Percentiles rank a stretch among this genome's conserved stretches.
Evolutionary conservation across 2,113 vertebrate genomes (phyloP).

Genomic region (Sprattus sprattus): DNA sequence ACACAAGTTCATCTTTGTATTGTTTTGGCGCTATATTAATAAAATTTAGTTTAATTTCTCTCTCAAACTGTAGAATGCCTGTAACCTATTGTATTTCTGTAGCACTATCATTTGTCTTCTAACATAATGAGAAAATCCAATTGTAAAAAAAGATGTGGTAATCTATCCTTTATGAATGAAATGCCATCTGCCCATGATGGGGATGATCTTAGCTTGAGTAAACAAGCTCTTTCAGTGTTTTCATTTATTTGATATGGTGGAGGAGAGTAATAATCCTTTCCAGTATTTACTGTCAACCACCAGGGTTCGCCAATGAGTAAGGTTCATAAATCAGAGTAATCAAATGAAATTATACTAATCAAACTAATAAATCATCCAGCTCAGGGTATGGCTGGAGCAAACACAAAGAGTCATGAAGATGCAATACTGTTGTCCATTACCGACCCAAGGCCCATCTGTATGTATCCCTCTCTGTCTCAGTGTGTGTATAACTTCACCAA

Average conservation of each 20-base stretch:
- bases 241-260: conserved; percentile 2
- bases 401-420: not conserved
- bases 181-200: not conserved
- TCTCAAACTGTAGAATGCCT: not conserved
- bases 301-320: not conserved
- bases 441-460: not conserved
- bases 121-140: not conserved
- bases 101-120: not conserved
- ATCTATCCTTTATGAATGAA: not conserved
- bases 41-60: not conserved
- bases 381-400: not conserved
- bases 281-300: conserved; percentile 3
- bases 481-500: not conserved
- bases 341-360: not conserved
- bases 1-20: not conserved
- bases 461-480: not conserved
- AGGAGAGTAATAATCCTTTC: not conserved
- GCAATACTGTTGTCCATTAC: not conserved
- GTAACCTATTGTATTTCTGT: not conserved
- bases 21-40: too few relatives aligned
- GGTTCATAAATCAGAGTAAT: not conserved
- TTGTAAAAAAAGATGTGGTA: not conserved
- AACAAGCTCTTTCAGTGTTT: not conserved
- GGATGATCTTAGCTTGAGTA: not conserved
- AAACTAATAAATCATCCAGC: not conserved